Evolutionary conservation across 2,797 vertebrate species (phyloP).

Genomic region (Macropodus opercularis): DNA sequence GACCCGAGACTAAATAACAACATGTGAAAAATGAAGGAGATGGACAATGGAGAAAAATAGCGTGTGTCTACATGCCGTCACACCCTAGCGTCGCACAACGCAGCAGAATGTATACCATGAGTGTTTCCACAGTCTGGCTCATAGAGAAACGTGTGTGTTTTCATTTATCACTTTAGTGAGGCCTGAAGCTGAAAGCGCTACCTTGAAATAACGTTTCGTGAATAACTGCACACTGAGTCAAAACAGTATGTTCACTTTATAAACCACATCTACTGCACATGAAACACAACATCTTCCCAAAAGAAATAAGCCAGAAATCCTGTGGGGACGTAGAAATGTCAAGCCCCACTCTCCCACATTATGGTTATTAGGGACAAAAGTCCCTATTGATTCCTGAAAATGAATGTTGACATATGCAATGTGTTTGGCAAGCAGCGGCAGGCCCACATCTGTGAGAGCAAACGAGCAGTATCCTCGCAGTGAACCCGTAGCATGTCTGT

Average conservation of each 20-base stretch:
- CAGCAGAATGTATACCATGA: too few relatives aligned
- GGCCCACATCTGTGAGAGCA: constrained; percentile 52
- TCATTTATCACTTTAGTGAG: constrained; percentile 2
- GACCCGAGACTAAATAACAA: too few relatives aligned
- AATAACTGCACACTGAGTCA: constrained; percentile 2
- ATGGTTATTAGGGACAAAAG: constrained; percentile 54
- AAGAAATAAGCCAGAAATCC: constrained; percentile 26
- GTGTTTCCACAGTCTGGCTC: too few relatives aligned
- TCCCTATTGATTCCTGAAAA: constrained; percentile 57
- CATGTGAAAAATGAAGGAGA: too few relatives aligned
- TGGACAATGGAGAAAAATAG: too few relatives aligned
- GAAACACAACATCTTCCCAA: constrained; percentile 32
- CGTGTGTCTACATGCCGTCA: too few relatives aligned
- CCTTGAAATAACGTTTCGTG: not conserved
- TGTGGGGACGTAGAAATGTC: constrained; percentile 30
- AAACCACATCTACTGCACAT: constrained; percentile 27
- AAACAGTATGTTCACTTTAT: constrained; percentile 17
- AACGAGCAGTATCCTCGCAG: constrained; percentile 34
- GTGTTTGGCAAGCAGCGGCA: constrained; percentile 54
- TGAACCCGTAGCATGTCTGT: constrained; percentile 50
- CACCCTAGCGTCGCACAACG: too few relatives aligned
- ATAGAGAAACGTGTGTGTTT: constrained; percentile 5
- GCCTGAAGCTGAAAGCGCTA: constrained; percentile 3
- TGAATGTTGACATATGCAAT: constrained; percentile 61
- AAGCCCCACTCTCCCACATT: constrained; percentile 41